Conservation (phyloP, 2,797 vertebrate species). For the Distichodus sexfasciatus region DNA sequence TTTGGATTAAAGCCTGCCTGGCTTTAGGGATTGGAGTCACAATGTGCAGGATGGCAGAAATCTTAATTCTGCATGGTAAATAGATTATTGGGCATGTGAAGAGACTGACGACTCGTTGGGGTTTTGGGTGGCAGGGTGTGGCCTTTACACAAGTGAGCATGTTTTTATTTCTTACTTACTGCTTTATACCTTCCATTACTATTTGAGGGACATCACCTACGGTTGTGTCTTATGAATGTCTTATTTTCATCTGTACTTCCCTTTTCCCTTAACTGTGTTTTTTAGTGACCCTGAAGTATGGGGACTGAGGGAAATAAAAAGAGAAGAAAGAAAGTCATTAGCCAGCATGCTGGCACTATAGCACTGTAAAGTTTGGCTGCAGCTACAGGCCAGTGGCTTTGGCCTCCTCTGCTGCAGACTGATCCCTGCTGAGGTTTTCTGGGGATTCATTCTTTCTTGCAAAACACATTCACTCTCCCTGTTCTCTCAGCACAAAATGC, state of each 20-base stretch:
- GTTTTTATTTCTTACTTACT: conserved; percentile 19
- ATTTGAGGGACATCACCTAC: too few relatives aligned
- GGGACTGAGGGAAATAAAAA: background rate
- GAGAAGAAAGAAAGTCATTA: conserved; percentile 15
- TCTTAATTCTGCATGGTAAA: conserved; percentile 53
- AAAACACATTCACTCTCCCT: background rate
- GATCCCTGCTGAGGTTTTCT: conserved; percentile 15
- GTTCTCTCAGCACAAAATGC: background rate
- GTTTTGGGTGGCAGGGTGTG: conserved; percentile 7
- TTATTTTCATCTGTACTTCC: background rate
- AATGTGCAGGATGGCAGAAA: conserved; percentile 52
- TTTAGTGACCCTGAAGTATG: conserved; percentile 36
- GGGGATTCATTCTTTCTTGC: conserved; percentile 11
- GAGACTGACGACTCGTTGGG: conserved; percentile 9
- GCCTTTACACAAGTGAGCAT: background rate
- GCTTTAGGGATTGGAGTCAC: conserved; percentile 53
- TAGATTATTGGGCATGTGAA: conserved; percentile 50
- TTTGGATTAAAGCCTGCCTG: conserved; percentile 53
- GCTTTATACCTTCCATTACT: conserved; percentile 18
- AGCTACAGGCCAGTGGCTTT: conserved; percentile 7
- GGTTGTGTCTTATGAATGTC: too few relatives aligned
- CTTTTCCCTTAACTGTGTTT: conserved; percentile 46
- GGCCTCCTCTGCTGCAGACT: conserved; percentile 24
- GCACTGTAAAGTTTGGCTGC: conserved; percentile 5
- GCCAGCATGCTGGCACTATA: background rate